phyloP scores from a whole-genome alignment of 2,797 vertebrate genomes.

The Lycodopsis pacificus region DNA sequence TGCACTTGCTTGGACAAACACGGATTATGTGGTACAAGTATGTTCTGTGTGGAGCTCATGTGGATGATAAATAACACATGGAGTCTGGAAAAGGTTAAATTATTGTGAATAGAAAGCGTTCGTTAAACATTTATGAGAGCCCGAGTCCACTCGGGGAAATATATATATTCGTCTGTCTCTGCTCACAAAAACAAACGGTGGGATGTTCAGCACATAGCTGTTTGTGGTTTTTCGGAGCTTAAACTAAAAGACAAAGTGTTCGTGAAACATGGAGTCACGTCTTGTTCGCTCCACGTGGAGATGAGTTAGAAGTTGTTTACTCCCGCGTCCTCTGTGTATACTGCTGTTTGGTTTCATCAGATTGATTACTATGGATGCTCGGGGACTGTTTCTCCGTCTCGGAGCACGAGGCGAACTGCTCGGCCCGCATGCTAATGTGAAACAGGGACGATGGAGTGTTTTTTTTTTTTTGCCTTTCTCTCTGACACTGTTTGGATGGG shows the following conservation, averaged over 20 bases:
- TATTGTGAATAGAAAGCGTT: slow-evolving; percentile 49
- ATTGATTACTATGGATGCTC: slow-evolving; percentile 70
- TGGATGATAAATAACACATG: slow-evolving; percentile 51
- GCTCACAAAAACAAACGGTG: slow-evolving; percentile 30
- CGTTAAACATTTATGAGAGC: slow-evolving; percentile 57
- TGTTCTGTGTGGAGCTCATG: slow-evolving; percentile 22
- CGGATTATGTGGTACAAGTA: slow-evolving; percentile 50
- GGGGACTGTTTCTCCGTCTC: slow-evolving; percentile 37
- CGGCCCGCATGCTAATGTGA: slow-evolving; percentile 56
- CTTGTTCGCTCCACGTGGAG: slow-evolving; percentile 32
- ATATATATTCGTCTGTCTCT: slow-evolving; percentile 13
- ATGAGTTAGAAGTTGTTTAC: slow-evolving; percentile 68
- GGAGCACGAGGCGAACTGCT: slow-evolving; percentile 39
- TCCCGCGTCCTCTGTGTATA: slow-evolving; percentile 44
- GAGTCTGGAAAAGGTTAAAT: slow-evolving; percentile 39
- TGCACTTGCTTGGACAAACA: slow-evolving; percentile 68
- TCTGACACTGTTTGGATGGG: slow-evolving; percentile 70
- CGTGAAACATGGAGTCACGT: slow-evolving; percentile 41
- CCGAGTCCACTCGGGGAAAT: slow-evolving; percentile 41
- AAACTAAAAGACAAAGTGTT: slow-evolving; percentile 50
- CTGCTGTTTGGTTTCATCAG: slow-evolving; percentile 61
- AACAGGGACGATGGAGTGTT: slow-evolving; percentile 59
- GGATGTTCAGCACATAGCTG: slow-evolving; percentile 20
- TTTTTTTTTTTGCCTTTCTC: slow-evolving; percentile 9
- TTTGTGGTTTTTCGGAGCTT: slow-evolving; percentile 38